These are phyloP conservation scores for Carposina sasakii DNA, from an alignment of 1,140 invertebrate species.

Conservation along the genomic window DNA sequence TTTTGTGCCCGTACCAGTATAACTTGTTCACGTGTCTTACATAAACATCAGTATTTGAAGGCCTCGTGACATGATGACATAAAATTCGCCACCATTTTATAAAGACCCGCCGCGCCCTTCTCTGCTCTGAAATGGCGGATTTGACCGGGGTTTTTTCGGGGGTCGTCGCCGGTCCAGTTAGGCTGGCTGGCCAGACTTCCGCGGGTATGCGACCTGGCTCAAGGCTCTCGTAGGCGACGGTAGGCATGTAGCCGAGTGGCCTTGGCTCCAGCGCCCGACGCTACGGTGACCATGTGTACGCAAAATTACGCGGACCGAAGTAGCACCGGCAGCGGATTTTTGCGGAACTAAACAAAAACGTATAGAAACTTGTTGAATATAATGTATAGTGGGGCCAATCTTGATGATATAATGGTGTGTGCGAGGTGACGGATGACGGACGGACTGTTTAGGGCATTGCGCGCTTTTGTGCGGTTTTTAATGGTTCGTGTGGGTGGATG, in stretches of 20 bases:
- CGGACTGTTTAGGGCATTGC: too few species aligned
- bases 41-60: constrained; percentile 55
- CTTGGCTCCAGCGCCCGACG: constrained; percentile 52
- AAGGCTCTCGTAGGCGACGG: constrained; percentile 61
- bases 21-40: constrained; percentile 38
- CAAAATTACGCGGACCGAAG: constrained; percentile 6
- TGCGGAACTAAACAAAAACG: too few species aligned
- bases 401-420: too few species aligned
- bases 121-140: background rate
- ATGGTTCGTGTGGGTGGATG: too few species aligned
- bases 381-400: too few species aligned
- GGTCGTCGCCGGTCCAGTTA: constrained; percentile 37
- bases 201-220: constrained; percentile 52
- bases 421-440: too few species aligned
- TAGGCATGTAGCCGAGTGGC: constrained; percentile 46
- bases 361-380: too few species aligned
- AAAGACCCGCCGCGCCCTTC: background rate
- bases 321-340: too few species aligned
- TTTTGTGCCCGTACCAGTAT: too few species aligned
- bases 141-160: constrained; percentile 3
- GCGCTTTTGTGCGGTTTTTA: too few species aligned
- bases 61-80: constrained; percentile 54
- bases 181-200: constrained; percentile 44
- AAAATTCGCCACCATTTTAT: constrained; percentile 37
- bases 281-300: constrained; percentile 30